Percentiles rank a stretch among this genome's conserved stretches.
Conservation (phyloP, 92 coral and sea anemone species). For the Bergia puertoricense region DNA sequence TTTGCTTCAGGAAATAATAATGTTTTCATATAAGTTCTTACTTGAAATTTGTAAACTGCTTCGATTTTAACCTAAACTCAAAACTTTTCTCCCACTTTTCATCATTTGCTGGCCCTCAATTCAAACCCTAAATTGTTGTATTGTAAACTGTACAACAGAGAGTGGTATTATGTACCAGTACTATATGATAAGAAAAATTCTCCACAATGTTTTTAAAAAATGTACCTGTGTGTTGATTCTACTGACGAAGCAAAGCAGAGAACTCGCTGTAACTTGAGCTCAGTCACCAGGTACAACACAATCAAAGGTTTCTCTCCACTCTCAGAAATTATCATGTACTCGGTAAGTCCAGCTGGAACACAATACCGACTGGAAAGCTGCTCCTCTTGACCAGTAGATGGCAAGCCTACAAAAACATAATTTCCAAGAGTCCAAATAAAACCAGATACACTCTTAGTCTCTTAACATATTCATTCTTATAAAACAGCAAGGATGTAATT, state of each 20-base stretch:
- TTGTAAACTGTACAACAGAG: not conserved
- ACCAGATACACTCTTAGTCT: not conserved
- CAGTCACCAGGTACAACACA: conserved; percentile 75
- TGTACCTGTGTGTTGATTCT: conserved; percentile 94
- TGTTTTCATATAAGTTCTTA: too few relatives aligned
- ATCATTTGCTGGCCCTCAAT: too few relatives aligned
- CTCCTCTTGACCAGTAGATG: not conserved
- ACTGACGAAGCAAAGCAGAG: conserved; percentile 93
- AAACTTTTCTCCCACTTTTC: too few relatives aligned
- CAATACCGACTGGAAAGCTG: conserved; percentile 49
- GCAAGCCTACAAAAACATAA: not conserved
- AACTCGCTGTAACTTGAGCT: conserved; percentile 68
- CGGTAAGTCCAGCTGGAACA: conserved; percentile 79
- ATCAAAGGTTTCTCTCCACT: conserved; percentile 90
- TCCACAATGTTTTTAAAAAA: not conserved
- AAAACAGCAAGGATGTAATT: too few relatives aligned
- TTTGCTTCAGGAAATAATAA: too few relatives aligned
- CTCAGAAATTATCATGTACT: conserved; percentile 83
- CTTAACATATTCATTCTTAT: not conserved
- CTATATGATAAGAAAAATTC: not conserved
- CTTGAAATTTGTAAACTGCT: too few relatives aligned
- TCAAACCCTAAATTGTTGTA: not conserved
- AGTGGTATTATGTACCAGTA: too few relatives aligned
- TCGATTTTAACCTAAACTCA: too few relatives aligned
- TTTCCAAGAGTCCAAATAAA: not conserved